A percentile compares a stretch with the other conserved stretches of the same genome.
These are phyloP conservation scores for Garrulus glandarius DNA, from an alignment of 2,797 vertebrate species.

Conservation along the genomic window DNA sequence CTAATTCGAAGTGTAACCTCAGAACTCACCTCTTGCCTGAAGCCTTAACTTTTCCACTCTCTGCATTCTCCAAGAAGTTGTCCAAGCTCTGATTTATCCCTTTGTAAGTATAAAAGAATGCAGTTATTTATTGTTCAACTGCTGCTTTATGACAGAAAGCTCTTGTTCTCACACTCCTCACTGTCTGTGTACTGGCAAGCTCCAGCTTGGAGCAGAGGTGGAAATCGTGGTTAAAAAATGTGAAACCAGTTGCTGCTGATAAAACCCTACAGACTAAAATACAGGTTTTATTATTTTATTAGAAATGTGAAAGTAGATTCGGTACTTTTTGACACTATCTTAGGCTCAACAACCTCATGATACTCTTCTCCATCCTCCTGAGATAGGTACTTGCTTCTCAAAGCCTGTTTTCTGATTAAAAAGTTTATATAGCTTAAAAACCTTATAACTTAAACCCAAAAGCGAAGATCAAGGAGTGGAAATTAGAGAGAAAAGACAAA, in stretches of 20 bases:
- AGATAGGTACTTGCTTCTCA: background rate
- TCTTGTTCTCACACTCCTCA: background rate
- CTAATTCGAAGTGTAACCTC: background rate
- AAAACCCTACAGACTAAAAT: background rate
- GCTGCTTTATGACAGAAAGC: background rate
- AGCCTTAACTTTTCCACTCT: background rate
- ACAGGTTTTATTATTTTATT: background rate
- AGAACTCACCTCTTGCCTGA: background rate
- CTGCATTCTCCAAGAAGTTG: background rate
- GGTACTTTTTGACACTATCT: background rate
- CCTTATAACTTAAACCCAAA: background rate
- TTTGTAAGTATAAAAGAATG: conserved; percentile 2
- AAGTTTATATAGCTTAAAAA: background rate
- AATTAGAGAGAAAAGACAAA: background rate
- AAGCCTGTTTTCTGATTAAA: background rate
- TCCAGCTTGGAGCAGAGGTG: background rate
- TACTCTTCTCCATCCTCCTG: background rate
- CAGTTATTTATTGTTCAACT: background rate
- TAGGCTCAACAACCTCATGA: background rate
- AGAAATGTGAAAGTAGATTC: background rate
- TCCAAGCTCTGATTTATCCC: background rate
- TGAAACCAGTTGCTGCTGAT: background rate
- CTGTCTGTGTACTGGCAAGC: background rate
- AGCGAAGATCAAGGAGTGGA: background rate
- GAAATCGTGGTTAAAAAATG: background rate